These are phyloP conservation scores for Cygnus olor DNA, from an alignment of 2,797 vertebrate genomes.

Conservation along the genomic window DNA sequence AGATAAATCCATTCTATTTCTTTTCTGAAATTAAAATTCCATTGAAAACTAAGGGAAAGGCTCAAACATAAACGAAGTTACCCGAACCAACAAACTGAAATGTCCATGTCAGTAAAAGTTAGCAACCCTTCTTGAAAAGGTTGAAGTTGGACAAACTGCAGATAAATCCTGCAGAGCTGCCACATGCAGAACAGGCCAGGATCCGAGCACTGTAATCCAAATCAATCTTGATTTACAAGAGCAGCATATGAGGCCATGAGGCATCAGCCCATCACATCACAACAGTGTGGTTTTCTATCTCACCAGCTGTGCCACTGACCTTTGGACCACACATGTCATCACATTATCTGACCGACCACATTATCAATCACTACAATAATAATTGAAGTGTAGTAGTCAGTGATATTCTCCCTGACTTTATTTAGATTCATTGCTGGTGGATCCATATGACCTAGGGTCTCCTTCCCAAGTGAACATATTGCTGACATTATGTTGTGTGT, in stretches of 20 bases:
- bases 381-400: slow-evolving; percentile 29
- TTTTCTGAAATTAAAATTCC: background rate
- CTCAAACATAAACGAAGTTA: background rate
- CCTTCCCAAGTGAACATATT: background rate
- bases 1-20: background rate
- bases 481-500: background rate
- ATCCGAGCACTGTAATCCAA: background rate
- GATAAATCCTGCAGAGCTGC: background rate
- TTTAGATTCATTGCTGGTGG: slow-evolving; percentile 29
- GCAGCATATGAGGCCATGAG: background rate
- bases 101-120: background rate
- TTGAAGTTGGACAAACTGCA: background rate
- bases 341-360: background rate
- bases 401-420: slow-evolving; percentile 15
- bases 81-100: background rate
- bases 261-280: background rate
- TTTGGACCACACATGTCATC: background rate
- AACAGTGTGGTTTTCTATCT: slow-evolving; percentile 20
- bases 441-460: background rate
- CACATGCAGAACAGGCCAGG: background rate
- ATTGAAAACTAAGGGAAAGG: background rate
- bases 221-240: slow-evolving; percentile 46
- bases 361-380: slow-evolving; percentile 42
- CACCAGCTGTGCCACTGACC: slow-evolving; percentile 46
- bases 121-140: background rate